Conservation (phyloP, 1,140 invertebrate genomes). For the Cheumatopsyche charites region DNA sequence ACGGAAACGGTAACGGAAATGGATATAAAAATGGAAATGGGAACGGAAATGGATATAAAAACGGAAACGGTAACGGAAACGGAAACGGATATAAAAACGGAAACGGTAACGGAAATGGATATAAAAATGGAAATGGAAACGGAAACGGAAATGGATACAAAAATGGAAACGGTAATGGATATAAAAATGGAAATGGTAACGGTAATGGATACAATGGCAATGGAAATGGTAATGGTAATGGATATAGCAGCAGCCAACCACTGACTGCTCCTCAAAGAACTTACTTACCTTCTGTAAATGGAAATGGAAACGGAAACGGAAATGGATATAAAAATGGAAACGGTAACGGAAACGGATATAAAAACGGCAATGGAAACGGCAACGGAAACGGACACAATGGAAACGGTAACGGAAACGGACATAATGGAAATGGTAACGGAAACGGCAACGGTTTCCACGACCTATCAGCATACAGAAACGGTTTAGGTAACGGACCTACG, state of each 20-base stretch:
- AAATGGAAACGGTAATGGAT: background rate
- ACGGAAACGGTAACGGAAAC: slow-evolving; percentile 27
- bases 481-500: slow-evolving; percentile 26
- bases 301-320: slow-evolving; percentile 35
- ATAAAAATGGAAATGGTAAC: slow-evolving; percentile 30
- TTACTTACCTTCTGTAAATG: background rate
- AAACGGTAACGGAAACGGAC: slow-evolving; percentile 18
- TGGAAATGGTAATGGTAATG: slow-evolving; percentile 33
- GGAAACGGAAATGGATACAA: slow-evolving; percentile 9
- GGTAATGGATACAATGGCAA: slow-evolving; percentile 27
- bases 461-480: slow-evolving; percentile 20
- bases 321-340: slow-evolving; percentile 27
- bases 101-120: slow-evolving; percentile 11
- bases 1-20: slow-evolving; percentile 29
- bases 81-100: slow-evolving; percentile 20
- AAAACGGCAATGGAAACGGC: slow-evolving; percentile 24
- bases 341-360: slow-evolving; percentile 25
- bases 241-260: slow-evolving; percentile 13
- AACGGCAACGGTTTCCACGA: background rate
- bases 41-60: slow-evolving; percentile 19
- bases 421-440: slow-evolving; percentile 22
- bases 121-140: slow-evolving; percentile 28
- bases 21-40: slow-evolving; percentile 27
- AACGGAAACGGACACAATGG: slow-evolving; percentile 17
- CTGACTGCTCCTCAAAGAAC: slow-evolving; percentile 4